Base-by-base conservation (phyloP, 2,888 invertebrate genomes). In the Frankliniella intonsa region DNA sequence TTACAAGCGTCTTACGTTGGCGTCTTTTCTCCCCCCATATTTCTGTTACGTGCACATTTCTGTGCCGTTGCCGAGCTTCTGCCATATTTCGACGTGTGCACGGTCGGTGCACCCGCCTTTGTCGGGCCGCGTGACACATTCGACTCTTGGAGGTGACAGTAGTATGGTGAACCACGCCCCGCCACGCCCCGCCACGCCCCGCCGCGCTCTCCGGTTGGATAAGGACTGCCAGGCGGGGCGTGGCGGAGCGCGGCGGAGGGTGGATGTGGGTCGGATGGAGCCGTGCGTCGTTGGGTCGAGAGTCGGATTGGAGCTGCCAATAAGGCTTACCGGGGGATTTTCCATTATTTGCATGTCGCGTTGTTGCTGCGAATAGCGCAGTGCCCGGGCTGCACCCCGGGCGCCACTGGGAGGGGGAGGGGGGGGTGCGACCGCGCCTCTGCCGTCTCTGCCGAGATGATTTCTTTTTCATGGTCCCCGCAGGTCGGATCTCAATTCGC, bases 281-380 rank as follows among this genome's bases (percentile, higher is more conserved):
- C n/a, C 62, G 7, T 62, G 38, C 12, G 62, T 62, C 62, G 62
- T 0, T 62, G 38, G 62, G 62, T 62, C 62, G 62, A 62, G 62
- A 62, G 62, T 62, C 62, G n/a, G 62, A 62, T 62, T 62, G 62
- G 62, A 62, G 62, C 62, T 62, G 62, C 62, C 62, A 62, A 62
- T 62, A 62, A 62, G 62, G 62, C 17, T 62, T 62, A 62, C 62
- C 7, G 62, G 62, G 14, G 62, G 62, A 62, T 62, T 62, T 62
- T 19, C 62, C 62, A 62, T 38, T 38, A 38, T 62, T 62, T 62
- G 62, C 62, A 62, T 62, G 62, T 62, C 62, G 62, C 62, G 62
- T 38, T 62, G 62, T 62, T 62, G 19, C 62, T 62, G 62, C 62
- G 62, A 62, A 62, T 62, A 62, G 14, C n/a, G 62, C 62, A 62